Evolutionary conservation across 1,140 invertebrate species (phyloP).

Genomic region (Homarus americanus): DNA sequence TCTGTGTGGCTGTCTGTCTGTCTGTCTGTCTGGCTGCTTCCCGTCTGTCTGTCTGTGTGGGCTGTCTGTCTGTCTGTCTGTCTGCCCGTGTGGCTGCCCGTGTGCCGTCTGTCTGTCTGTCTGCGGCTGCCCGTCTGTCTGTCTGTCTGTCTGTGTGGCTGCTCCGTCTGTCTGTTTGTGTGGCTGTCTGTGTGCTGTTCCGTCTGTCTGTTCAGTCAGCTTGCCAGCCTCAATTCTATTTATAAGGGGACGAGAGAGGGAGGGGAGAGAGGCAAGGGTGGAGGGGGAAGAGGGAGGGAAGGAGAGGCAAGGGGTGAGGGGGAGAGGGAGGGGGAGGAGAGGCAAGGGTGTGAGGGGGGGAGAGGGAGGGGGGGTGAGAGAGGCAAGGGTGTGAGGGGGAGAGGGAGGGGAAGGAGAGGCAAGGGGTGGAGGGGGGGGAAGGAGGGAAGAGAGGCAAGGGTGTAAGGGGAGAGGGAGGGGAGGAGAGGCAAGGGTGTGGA

Average conservation of each 20-base stretch:
- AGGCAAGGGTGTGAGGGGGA: neutral
- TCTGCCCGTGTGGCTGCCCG: neutral
- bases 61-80: neutral
- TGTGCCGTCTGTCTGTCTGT: neutral
- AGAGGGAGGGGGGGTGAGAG: no score
- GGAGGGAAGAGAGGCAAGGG: no score
- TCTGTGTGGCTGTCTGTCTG: neutral
- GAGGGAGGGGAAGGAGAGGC: no score
- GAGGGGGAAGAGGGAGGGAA: neutral
- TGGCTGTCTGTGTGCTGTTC: neutral
- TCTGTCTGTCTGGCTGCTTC: neutral
- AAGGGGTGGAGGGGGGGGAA: no score
- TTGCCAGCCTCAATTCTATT: no score
- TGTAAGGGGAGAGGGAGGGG: no score
- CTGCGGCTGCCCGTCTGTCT: no score
- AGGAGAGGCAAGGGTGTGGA: neutral
- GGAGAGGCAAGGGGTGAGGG: no score
- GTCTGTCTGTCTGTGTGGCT: neutral
- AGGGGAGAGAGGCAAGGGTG: neutral
- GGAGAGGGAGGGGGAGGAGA: neutral
- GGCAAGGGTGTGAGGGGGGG: neutral
- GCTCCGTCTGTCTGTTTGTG: neutral
- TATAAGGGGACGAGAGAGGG: neutral
- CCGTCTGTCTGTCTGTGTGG: neutral
- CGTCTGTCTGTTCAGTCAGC: no score